Evolutionary conservation across 30 jellyfish, hydroid and myxozoan species (phyloP).

Genomic region (Hydractinia symbiolongicarpus): DNA sequence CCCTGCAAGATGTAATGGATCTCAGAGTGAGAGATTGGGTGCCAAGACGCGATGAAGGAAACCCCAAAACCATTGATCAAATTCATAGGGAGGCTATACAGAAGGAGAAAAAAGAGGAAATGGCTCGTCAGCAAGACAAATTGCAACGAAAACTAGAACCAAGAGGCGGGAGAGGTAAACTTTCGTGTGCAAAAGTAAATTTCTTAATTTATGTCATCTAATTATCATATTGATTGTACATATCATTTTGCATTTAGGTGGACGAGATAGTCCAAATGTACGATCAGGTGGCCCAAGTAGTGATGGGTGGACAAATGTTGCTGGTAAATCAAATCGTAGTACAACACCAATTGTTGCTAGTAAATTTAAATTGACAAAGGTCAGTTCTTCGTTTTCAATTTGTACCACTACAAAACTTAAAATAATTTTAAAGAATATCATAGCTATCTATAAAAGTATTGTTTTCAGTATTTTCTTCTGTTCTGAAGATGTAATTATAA

Average conservation of each 20-base stretch:
- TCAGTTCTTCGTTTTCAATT: background rate
- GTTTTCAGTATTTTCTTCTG: background rate
- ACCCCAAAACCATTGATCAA: constrained; percentile 80
- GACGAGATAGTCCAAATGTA: constrained; percentile 74
- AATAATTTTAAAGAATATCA: background rate
- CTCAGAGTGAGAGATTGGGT: constrained; percentile 71
- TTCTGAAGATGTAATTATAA: background rate
- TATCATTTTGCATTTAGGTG: constrained; percentile 29
- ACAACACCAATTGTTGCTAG: constrained; percentile 64
- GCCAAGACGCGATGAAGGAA: constrained; percentile 57
- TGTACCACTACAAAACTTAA: background rate
- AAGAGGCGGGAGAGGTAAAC: constrained; percentile 7
- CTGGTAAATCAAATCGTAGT: constrained; percentile 24
- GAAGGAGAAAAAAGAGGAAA: constrained; percentile 51
- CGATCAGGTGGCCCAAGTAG: constrained; percentile 38
- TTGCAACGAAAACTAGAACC: constrained; percentile 27
- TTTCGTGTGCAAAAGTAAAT: background rate
- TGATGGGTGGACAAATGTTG: constrained; percentile 88
- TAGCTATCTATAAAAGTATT: background rate
- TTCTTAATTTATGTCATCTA: no score
- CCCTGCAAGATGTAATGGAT: constrained; percentile 72
- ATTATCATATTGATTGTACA: no score
- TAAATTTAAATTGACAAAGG: constrained; percentile 51
- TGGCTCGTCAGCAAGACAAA: constrained; percentile 67
- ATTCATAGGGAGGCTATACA: constrained; percentile 65